Evolutionary conservation across 2,797 vertebrate genomes (phyloP), one percentile per base, ranked within the genome.

Genomic region (Lepidocolaptes lacrymiger): DNA sequence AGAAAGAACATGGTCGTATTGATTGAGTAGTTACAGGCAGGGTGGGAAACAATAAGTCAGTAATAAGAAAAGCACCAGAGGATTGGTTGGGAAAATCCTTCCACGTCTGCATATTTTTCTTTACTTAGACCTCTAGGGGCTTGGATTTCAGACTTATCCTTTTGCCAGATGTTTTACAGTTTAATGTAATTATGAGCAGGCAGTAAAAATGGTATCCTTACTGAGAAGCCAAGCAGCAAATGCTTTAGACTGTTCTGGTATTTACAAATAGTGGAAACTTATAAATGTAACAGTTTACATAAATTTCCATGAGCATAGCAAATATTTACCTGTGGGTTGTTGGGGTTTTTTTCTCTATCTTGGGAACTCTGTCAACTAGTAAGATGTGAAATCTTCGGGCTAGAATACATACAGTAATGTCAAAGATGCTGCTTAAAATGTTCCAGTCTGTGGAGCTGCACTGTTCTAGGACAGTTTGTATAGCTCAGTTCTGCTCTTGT

Each of bases 391-490:
- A 2, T 78, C 11, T 48, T 63, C 20, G 5, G 14, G 26, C 14
- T 78, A 24, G 41, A 72, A 12, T 62, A 62, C 8, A 8, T 51
- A 11, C 12, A 39, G 24, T 16, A 36, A 28, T 61, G 36, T 44
- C 28, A 23, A 37, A 68, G 23, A 41, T 0, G 0, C 16, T 8
- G 34, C 37, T 68, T 67, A 3, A 59, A 75, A 20, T 27, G 6
- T 34, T 64, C 9, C 17, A n/a, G n/a, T 32, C 12, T 52, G 21
- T 37, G n/a, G n/a, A 84, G n/a, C 36, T 75, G 62, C 37, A 7
- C 24, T 1, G 3, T 16, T 54, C 7, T 54, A 26, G 37, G 37
- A 58, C 4, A 0, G 0, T 32, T 63, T 36, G 26, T 52, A 9
- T 44, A 34, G 17, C 30, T 9, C 46, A 64, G 7, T 79, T 88